These are phyloP conservation scores for Malthinus flaveolus DNA, from an alignment of 2,888 invertebrate genomes.

Conservation along the genomic window DNA sequence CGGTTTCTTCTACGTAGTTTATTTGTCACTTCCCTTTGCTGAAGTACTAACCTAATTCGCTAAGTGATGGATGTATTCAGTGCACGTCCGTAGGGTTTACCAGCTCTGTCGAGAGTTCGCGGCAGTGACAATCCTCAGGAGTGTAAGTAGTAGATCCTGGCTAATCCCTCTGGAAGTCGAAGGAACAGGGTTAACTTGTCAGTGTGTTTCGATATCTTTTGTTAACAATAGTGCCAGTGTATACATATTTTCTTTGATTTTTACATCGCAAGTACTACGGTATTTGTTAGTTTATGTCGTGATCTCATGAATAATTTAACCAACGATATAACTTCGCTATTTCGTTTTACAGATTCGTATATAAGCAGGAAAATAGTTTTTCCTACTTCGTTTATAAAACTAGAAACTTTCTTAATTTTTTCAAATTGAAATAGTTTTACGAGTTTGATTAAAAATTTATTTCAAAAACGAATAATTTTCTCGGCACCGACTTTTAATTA, in stretches of 20 bases:
- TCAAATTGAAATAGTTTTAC: no score
- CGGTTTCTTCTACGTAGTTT: slow-evolving; percentile 28
- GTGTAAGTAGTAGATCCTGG: slow-evolving; percentile 38
- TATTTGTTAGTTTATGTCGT: no score
- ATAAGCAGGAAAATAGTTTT: no score
- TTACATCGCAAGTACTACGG: no score
- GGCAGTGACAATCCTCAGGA: slow-evolving; percentile 38
- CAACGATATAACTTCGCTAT: no score
- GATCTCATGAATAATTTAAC: no score
- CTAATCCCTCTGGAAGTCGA: slow-evolving; percentile 38
- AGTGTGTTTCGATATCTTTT: slow-evolving; percentile 30
- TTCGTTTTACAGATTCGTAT: no score
- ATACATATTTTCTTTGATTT: not conserved
- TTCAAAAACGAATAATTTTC: no score
- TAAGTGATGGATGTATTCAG: slow-evolving; percentile 41
- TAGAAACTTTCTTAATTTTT: no score
- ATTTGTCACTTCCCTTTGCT: slow-evolving; percentile 32
- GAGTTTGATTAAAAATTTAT: no score
- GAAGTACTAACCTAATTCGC: slow-evolving; percentile 34
- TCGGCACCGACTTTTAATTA: no score
- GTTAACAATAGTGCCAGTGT: slow-evolving; percentile 5
- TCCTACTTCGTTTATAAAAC: no score
- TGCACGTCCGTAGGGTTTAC: slow-evolving; percentile 37
- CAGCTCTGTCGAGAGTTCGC: slow-evolving; percentile 36
- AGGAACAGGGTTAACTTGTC: slow-evolving; percentile 36